Evolutionary conservation across 2,888 invertebrate species (phyloP).

Genomic region (Lysandra coridon): DNA sequence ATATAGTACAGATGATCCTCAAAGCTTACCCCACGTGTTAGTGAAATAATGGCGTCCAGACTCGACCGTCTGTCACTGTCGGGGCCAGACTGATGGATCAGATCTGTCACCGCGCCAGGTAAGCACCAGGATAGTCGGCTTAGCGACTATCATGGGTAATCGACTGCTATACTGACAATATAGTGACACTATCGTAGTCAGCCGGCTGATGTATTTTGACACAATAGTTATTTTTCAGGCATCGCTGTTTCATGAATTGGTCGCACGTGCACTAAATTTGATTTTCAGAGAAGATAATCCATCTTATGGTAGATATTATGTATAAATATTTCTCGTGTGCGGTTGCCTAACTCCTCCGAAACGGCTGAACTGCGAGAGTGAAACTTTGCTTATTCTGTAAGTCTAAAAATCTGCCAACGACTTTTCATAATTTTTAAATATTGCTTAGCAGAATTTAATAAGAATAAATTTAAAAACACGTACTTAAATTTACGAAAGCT

Average conservation of each 20-base stretch:
- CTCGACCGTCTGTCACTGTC: slow-evolving; percentile 4
- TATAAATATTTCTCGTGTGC: too few relatives aligned
- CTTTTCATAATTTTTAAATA: too few relatives aligned
- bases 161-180: background rate
- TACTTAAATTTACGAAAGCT: too few relatives aligned
- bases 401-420: too few relatives aligned
- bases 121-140: background rate
- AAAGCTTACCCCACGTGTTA: background rate
- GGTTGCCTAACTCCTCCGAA: too few relatives aligned
- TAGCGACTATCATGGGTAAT: slow-evolving; percentile 16
- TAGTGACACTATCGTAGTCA: background rate
- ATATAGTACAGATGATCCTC: background rate
- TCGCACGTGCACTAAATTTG: too few relatives aligned
- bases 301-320: too few relatives aligned
- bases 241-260: background rate
- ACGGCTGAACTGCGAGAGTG: too few relatives aligned
- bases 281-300: too few relatives aligned
- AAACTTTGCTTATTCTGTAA: too few relatives aligned
- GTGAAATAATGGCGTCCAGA: background rate
- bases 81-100: slow-evolving; percentile 18
- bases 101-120: slow-evolving; percentile 13
- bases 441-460: too few relatives aligned
- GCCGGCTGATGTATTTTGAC: background rate
- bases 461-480: too few relatives aligned
- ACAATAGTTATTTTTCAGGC: background rate